Evolutionary conservation across 92 coral and sea anemone species (phyloP).

Genomic region (Paragorgia papillata): DNA sequence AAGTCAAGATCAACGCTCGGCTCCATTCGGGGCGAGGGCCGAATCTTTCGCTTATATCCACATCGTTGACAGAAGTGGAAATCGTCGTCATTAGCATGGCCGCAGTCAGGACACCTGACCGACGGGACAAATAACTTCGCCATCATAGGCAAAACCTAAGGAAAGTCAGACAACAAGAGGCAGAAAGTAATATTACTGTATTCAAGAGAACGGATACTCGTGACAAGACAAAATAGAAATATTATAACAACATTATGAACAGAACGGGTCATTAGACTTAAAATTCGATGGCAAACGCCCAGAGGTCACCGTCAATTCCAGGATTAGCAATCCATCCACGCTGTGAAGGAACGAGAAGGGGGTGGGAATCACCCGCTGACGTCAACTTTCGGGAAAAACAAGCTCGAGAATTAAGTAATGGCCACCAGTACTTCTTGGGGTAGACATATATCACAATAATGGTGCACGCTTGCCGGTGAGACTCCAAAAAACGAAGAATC

Average conservation of each 20-base stretch:
- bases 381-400: conserved; percentile 36
- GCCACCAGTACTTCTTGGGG: conserved; percentile 73
- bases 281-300: conserved; percentile 45
- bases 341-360: conserved; percentile 46
- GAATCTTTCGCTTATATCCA: too few species aligned
- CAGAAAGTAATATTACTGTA: too few species aligned
- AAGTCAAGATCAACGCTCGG: not conserved
- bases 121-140: conserved; percentile 22
- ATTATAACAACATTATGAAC: too few species aligned
- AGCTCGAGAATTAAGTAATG: conserved; percentile 42
- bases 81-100: conserved; percentile 9
- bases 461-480: conserved; percentile 39
- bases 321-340: conserved; percentile 35
- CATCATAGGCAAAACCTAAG: not conserved
- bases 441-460: conserved; percentile 40
- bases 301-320: conserved; percentile 56
- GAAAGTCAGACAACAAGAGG: too few species aligned
- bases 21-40: too few species aligned
- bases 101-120: conserved; percentile 12
- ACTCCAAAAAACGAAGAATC: conserved; percentile 48
- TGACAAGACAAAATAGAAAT: too few species aligned
- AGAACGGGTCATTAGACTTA: not conserved
- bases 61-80: not conserved
- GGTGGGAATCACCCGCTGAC: conserved; percentile 21
- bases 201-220: too few species aligned